Evolutionary conservation across 2,113 vertebrate genomes (phyloP), one percentile per base, ranked within the genome.

Genomic region (Gambusia holbrooki): DNA sequence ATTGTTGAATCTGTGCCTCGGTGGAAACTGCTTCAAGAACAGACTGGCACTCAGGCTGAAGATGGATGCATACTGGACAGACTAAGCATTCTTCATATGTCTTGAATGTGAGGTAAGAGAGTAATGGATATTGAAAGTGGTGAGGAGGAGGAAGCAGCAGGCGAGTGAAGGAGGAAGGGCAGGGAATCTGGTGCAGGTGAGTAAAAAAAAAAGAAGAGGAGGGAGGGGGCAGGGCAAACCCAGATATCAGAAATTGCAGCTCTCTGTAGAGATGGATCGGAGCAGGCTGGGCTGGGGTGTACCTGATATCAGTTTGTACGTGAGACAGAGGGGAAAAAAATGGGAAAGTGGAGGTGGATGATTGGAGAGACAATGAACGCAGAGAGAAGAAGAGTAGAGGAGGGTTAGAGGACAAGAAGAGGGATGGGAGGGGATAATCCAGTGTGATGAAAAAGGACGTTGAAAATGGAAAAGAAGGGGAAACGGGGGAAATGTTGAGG

Each of bases 241-340:
- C 37, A 10, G 77, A 79, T 84, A 76, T 83, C 82, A 85, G 74
- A 83, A 81, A 85, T 71, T 88, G 84, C 73, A 73, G 71, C 37
- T 74, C 37, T 78, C 69, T 68, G 71, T 71, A 27, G 77, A 85
- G 89, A 87, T 85, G 78, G 81, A 88, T 82, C 76, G 71, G 66
- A 35, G 35, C 66, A 63, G 77, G 77, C 79, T 63, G 66, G 69
- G 62, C 77, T 48, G 12, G n/a, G 69, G 61, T 76, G 64, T 72
- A 81, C 58, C 71, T 70, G 67, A 81, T 77, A 85, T 88, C 87
- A 73, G 80, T 33, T 48, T 74, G 63, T 58, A 62, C 9, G 1
- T 64, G 66, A 71, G 10, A 42, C 30, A 48, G 58, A 70, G 33
- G 10, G 48, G 15, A 33, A 35, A 61, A 69, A 69, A 45, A 69